Percentiles rank a stretch among this genome's conserved stretches.
Conservation (phyloP, 2,797 vertebrate genomes). For the Danio albolineatus region DNA sequence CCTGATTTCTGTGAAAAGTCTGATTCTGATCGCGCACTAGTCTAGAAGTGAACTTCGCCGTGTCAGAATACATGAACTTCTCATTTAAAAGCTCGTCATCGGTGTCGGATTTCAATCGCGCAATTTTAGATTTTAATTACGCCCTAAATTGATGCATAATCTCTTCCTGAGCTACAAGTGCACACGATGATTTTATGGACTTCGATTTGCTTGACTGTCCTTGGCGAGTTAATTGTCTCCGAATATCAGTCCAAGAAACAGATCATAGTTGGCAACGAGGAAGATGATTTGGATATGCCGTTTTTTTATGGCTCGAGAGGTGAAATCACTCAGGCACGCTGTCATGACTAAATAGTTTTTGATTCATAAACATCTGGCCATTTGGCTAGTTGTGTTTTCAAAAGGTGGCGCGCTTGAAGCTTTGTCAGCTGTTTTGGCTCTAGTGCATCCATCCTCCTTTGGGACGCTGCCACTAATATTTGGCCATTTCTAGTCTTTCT, state of each 20-base stretch:
- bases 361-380: slow-evolving; percentile 47
- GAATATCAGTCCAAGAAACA: slow-evolving; percentile 42
- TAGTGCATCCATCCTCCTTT: neutral
- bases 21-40: slow-evolving; percentile 9
- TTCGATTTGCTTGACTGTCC: slow-evolving; percentile 34
- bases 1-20: slow-evolving; percentile 40
- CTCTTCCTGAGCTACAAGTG: slow-evolving; percentile 8
- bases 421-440: slow-evolving; percentile 34
- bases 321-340: slow-evolving; percentile 38
- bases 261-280: slow-evolving; percentile 34
- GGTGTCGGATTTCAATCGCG: slow-evolving; percentile 26
- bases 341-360: slow-evolving; percentile 46
- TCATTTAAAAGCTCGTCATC: neutral
- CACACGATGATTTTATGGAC: slow-evolving; percentile 32
- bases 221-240: slow-evolving; percentile 39
- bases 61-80: slow-evolving; percentile 19
- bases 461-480: slow-evolving; percentile 17
- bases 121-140: slow-evolving; percentile 38
- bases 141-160: slow-evolving; percentile 29
- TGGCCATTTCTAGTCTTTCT: slow-evolving; percentile 45
- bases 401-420: slow-evolving; percentile 46
- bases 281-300: slow-evolving; percentile 24
- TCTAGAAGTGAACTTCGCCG: slow-evolving; percentile 16
- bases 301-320: slow-evolving; percentile 7
- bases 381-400: slow-evolving; percentile 40